phyloP scores from a whole-genome alignment of 1,140 invertebrate genomes.

The Neodiprion pinetum region DNA sequence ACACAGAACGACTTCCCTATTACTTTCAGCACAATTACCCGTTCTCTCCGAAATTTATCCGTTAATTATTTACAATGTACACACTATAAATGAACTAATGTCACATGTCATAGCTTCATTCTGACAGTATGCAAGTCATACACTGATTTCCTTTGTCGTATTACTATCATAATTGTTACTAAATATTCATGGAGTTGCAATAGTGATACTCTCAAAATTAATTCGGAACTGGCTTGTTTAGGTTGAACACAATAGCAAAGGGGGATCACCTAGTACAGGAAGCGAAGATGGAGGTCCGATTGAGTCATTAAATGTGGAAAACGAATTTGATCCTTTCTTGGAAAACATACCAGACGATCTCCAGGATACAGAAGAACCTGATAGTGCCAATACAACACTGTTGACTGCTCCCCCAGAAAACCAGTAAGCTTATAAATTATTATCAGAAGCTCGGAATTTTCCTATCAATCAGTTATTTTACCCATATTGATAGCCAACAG shows the following conservation, averaged over 20 bases:
- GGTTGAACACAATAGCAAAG: constrained; percentile 64
- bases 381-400: constrained; percentile 71
- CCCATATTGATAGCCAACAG: constrained; percentile 11
- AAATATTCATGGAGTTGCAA: too few relatives aligned
- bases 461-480: background rate
- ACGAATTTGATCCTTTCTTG: constrained; percentile 78
- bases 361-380: constrained; percentile 74
- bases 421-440: constrained; percentile 57
- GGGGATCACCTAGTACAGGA: constrained; percentile 82
- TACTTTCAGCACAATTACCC: too few relatives aligned
- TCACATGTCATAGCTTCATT: too few relatives aligned
- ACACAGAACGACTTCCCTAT: too few relatives aligned
- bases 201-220: too few relatives aligned
- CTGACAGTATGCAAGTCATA: too few relatives aligned
- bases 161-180: too few relatives aligned
- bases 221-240: constrained; percentile 25
- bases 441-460: background rate
- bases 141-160: too few relatives aligned
- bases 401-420: constrained; percentile 67
- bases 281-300: constrained; percentile 81
- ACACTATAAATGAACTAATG: too few relatives aligned
- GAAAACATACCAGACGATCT: constrained; percentile 59
- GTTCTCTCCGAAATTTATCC: too few relatives aligned
- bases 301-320: constrained; percentile 64
- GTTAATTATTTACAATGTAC: too few relatives aligned